Evolutionary conservation across 2,113 vertebrate genomes (phyloP), one percentile per base, ranked within the genome.

Genomic region (Prunella himalayana): DNA sequence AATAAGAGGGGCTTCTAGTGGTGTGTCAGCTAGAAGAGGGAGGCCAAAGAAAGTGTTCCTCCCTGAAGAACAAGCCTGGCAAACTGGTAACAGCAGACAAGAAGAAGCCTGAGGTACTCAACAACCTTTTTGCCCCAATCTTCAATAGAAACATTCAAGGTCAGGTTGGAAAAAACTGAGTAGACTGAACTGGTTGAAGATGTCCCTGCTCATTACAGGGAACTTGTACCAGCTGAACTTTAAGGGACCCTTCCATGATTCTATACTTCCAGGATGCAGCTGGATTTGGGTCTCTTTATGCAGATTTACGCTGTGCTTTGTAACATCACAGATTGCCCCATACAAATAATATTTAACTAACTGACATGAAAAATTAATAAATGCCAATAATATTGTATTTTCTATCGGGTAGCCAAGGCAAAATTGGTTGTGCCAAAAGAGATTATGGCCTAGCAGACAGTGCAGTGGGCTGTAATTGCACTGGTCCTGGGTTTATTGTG

Each of bases 121-220:
- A 23, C 11, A 33, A 28, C 1, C 0, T n/a, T 63, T 63, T 44
- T 68, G 35, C 22, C 19, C 49, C 20, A 28, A 0, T 35, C 12
- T 47, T 80, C 18, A 10, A 16, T 21, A 15, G 31, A 66, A 86
- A 37, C 6, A 28, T 68, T 53, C 13, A 15, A 24, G 22, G 19
- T 28, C 25, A 28, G 15, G 13, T 21, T 54, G 75, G 22, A 33
- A 18, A 39, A 45, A n/a, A 3, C 15, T 17, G 33, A 86, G 35
- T 8, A 61, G 25, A 22, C 41, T 75, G 11, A n/a, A 13, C 7
- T 11, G 11, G 6, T 2, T 11, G 35, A 44, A 65, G 16, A 16
- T 56, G 20, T 27, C 14, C 12, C 28, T 50, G 27, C 2, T n/a
- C 19, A 23, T 39, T 14, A 30, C 21, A 44, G 6, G 5, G 12